A percentile compares a stretch with the other conserved stretches of the same genome.
These are phyloP conservation scores for Tribolium castaneum DNA, from an alignment of 1,140 invertebrate genomes.

Conservation along the genomic window DNA sequence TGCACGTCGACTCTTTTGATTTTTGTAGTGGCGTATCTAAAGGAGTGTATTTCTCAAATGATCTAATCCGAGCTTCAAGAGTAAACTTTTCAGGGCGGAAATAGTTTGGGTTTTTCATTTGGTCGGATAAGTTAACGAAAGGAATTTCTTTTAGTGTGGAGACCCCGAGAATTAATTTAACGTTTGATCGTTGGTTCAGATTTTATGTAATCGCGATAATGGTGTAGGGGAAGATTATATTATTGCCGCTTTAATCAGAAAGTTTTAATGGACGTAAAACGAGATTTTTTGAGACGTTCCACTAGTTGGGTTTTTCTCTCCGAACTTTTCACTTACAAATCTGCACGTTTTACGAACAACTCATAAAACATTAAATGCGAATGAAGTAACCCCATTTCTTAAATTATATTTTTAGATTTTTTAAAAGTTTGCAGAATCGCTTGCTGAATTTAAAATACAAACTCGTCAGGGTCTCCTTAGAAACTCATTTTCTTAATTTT, in stretches of 20 bases:
- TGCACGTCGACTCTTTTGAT: conserved; percentile 2
- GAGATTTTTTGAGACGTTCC: conserved; percentile 37
- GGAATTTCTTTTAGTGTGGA: neutral
- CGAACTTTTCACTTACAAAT: conserved; percentile 47
- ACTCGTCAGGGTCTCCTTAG: conserved; percentile 42
- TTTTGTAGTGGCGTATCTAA: conserved; percentile 8
- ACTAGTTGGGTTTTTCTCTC: conserved; percentile 27
- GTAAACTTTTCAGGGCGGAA: neutral
- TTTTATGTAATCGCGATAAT: conserved; percentile 1
- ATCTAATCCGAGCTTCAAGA: conserved; percentile 3
- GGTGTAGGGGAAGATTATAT: conserved; percentile 22
- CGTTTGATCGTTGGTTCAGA: neutral
- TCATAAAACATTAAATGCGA: conserved; percentile 47
- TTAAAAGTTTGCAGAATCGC: conserved; percentile 40
- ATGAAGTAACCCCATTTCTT: conserved; percentile 46
- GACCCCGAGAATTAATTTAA: neutral
- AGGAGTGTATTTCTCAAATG: conserved; percentile 23
- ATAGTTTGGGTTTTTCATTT: neutral
- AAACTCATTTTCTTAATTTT: conserved; percentile 48
- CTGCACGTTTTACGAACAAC: conserved; percentile 43
- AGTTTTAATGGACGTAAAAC: conserved; percentile 41
- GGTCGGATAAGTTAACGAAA: neutral
- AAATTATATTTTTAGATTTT: conserved; percentile 48
- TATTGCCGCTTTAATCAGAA: conserved; percentile 40
- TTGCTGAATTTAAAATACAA: conserved; percentile 46